A percentile compares a stretch with the other conserved stretches of the same genome.
Evolutionary conservation across 2,888 invertebrate genomes (phyloP).

Genomic region (Ormyrus thymus): DNA sequence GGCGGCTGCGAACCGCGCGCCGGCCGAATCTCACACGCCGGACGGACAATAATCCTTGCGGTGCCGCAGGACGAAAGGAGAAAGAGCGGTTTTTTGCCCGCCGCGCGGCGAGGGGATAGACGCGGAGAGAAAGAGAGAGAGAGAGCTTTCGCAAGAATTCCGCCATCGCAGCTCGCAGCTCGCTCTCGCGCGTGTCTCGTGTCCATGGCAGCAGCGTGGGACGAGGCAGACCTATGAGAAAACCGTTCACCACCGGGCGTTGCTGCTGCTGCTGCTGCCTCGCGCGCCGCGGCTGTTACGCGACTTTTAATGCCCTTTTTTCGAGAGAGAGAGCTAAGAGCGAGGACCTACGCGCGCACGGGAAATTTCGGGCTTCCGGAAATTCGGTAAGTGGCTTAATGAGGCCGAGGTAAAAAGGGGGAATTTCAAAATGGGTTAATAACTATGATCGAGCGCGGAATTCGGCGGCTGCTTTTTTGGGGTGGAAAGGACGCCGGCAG

Average conservation of each 20-base stretch:
- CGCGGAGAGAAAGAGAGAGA: conserved; percentile 8
- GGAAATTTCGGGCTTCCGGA: too few species aligned
- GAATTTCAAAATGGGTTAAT: too few species aligned
- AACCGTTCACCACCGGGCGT: conserved; percentile 53
- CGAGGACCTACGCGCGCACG: too few species aligned
- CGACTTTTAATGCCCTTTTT: conserved; percentile 52
- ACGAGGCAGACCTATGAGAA: conserved; percentile 54
- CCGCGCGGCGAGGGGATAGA: not conserved
- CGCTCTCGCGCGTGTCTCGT: conserved; percentile 45
- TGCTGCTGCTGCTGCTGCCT: conserved; percentile 15
- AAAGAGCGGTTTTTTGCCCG: not conserved
- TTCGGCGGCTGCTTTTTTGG: too few species aligned
- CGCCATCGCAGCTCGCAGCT: conserved; percentile 25
- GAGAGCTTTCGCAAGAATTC: conserved; percentile 55
- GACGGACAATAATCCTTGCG: conserved; percentile 2
- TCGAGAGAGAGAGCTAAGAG: not conserved
- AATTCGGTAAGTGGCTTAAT: too few species aligned
- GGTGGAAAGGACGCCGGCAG: too few species aligned
- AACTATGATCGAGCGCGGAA: too few species aligned
- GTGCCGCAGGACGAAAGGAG: conserved; percentile 3
- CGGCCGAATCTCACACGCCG: too few species aligned
- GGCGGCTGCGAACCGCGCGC: too few species aligned
- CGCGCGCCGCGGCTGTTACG: conserved; percentile 42
- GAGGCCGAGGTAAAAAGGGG: too few species aligned
- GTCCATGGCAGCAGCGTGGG: conserved; percentile 50